These are phyloP conservation scores for Oncorhynchus clarkii DNA, from an alignment of 2,113 vertebrate genomes.

Conservation along the genomic window DNA sequence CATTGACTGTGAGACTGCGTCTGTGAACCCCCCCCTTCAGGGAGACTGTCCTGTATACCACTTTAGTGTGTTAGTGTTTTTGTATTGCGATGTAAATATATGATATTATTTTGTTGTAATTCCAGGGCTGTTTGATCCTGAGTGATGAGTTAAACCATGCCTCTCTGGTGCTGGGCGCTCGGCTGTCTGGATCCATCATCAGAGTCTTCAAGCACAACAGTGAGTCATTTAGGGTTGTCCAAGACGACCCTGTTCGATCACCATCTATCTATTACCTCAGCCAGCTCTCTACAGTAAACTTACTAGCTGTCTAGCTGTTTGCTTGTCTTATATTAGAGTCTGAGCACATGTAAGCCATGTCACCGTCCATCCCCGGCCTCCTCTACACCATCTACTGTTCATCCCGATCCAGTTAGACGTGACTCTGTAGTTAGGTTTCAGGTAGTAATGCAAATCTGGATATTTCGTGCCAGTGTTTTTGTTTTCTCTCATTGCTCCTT, in stretches of 20 bases:
- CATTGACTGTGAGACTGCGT: background rate
- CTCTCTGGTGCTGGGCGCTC: constrained; percentile 89
- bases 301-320: too few relatives aligned
- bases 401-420: background rate
- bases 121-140: constrained; percentile 74
- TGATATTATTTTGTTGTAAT: too few relatives aligned
- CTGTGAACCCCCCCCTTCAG: background rate
- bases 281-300: too few relatives aligned
- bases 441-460: background rate
- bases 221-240: constrained; percentile 66
- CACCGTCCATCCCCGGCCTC: too few relatives aligned
- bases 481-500: too few relatives aligned
- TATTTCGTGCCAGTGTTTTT: too few relatives aligned
- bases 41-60: background rate
- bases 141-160: constrained; percentile 97
- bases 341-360: too few relatives aligned
- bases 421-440: background rate
- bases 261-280: too few relatives aligned
- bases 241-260: too few relatives aligned
- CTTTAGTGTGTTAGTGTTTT: background rate
- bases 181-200: constrained; percentile 92
- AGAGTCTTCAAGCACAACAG: constrained; percentile 98
- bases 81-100: too few relatives aligned
- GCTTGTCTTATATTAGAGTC: too few relatives aligned
- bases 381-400: background rate